Evolutionary conservation across 2,113 vertebrate species (phyloP), one percentile per base, ranked within the genome.

Genomic region (Cyprinus carpio): DNA sequence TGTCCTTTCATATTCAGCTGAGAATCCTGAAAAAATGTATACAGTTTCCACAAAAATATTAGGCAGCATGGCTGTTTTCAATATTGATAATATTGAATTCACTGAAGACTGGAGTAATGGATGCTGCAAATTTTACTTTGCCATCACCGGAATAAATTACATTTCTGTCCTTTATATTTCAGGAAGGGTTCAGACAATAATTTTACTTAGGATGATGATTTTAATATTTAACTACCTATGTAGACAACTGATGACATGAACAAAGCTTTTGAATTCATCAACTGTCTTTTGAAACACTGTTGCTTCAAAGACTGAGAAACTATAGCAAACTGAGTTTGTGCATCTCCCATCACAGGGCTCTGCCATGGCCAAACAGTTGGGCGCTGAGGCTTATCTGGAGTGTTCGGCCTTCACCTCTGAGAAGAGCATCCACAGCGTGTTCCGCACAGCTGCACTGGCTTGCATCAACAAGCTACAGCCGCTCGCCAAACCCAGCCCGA

Each of bases 391-490:
- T 0, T 99, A 99, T 90, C 93, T 99, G 88, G 97, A 99, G 89
- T 98, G 97, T 79, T 99, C 97, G 0, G 97, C 97, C 1, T 46
- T 46, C 43, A 46, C 43, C 43, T 46, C 43, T 46, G 43, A 46
- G 43, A 46, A 98, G 87, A 98, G 97, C 54, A 96, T 99, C 83
- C 97, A 98, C 92, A 98, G 97, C 85, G 94, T 98, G 90, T 98
- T 99, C 91, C 96, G 97, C 84, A 96, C 91, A 0, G 96, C 96
- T 0, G 96, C 97, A 0, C 92, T 95, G 90, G 92, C 96, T 89
- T 98, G 96, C 91, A 93, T 98, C 87, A 97, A 95, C 94, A 96
- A 95, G 90, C 91, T 96, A 20, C 92, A 94, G 90, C 92, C 95
- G 0, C 86, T 93, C 46, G 93, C 95, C 0, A 95, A 93, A 89